These are phyloP conservation scores for Homarus gammarus DNA, from an alignment of 2,888 invertebrate genomes.

Conservation along the genomic window DNA sequence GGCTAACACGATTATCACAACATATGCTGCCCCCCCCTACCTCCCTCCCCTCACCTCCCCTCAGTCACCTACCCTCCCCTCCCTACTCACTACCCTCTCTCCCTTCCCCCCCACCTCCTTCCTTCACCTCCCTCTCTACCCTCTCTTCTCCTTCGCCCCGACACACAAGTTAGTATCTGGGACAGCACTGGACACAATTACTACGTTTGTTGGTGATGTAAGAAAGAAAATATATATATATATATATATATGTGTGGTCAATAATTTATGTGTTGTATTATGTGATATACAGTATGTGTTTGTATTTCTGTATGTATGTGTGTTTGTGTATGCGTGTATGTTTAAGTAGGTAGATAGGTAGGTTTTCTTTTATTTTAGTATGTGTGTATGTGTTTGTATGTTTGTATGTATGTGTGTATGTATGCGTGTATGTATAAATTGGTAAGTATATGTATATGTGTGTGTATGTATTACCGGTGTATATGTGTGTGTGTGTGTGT, in stretches of 20 bases:
- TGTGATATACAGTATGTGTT: not conserved
- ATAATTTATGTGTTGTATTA: no score
- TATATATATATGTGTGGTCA: no score
- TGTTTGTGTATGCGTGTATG: not conserved
- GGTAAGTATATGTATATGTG: no score
- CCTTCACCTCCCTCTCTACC: not conserved
- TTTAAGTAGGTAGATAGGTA: not conserved
- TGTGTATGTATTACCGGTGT: no score
- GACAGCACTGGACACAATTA: no score
- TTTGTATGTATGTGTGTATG: no score
- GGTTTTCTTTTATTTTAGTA: not conserved
- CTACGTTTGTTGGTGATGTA: no score
- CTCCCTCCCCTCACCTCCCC: not conserved
- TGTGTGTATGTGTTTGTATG: not conserved
- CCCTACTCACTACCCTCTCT: not conserved
- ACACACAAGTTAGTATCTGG: no score
- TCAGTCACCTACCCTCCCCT: no score
- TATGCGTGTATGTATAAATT: no score
- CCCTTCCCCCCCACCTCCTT: not conserved
- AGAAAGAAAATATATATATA: no score
- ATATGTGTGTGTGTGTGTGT: no score
- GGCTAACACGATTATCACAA: conserved; percentile 60
- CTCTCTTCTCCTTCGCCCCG: not conserved
- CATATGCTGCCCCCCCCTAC: conserved; percentile 32
- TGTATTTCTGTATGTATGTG: conserved; percentile 3